Base-by-base conservation (phyloP, 1,140 invertebrate species). In the Drosophila melanica region DNA sequence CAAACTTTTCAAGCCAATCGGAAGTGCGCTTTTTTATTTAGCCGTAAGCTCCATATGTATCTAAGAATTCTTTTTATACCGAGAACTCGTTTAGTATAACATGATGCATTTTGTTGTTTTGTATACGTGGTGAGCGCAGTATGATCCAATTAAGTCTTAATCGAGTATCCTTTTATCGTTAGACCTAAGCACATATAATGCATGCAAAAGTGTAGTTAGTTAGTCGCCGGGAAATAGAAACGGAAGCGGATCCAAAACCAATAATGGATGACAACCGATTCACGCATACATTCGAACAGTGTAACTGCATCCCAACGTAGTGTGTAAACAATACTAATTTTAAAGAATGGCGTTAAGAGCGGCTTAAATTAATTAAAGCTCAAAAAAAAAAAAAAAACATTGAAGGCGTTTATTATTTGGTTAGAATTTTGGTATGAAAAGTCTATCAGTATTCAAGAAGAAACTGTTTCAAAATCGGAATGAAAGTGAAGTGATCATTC, bases 241-340 rank as follows among this genome's bases (percentile, higher is more conserved):
- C 39, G 39, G 4, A 33, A 18, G 14, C 27, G 20, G 23, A 44
- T 54, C 51, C 51, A 54, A 39, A 16, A 20, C 30, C 11, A 39
- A 44, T 35, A 20, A 41, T 54, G 51, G 51, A 54, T 54, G 10
- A 39, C 23, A 58, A 44, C 50, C 50, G 50, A 35, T 33, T 53
- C 30, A 58, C 39, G 39, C 54, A 16, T 44, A 58, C 54, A 58
- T 58, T 58, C 41, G 59, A 77, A 81, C 79, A 81, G 79, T 81
- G 79, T 81, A 81, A 81, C 79, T 81, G 79, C 79, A 81, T 67
- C 62, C 68, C 69, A 50, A 62, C 44, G 59, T 81, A 81, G 79
- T 51, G 53, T 73, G 57, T 81, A 81, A 77, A 59, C 72, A 55
- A 80, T 65, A 55, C 37, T 80, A 76, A 72, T 51, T 67, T 44